These are phyloP conservation scores for Pediacus dermestoides DNA, from an alignment of 2,888 invertebrate species.

Conservation along the genomic window DNA sequence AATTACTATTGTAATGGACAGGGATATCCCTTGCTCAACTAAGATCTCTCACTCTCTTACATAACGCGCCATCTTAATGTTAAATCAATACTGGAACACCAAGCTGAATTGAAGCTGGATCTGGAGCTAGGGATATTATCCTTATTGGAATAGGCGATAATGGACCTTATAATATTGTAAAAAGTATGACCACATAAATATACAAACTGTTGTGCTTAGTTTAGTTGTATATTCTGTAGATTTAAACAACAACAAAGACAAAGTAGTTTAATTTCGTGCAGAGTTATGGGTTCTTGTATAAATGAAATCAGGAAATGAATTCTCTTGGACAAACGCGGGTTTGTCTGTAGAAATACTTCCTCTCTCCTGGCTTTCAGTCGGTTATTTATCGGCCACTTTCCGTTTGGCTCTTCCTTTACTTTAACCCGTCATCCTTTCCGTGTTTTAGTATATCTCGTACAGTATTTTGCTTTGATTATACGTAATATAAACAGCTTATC, in stretches of 20 bases:
- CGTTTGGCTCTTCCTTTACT: slow-evolving; percentile 35
- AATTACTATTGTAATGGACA: slow-evolving; percentile 36
- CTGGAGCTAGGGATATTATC: slow-evolving; percentile 9
- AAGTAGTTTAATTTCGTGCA: slow-evolving; percentile 44
- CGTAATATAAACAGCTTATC: no score
- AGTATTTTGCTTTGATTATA: no score
- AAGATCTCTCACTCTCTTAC: slow-evolving; percentile 25
- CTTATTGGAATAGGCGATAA: no score
- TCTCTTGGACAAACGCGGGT: slow-evolving; percentile 46
- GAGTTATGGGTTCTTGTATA: slow-evolving; percentile 47
- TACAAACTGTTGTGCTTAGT: no score
- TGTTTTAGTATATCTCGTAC: no score
- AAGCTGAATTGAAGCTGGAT: no score
- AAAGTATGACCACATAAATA: no score
- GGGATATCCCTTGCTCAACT: slow-evolving; percentile 24
- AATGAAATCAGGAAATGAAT: slow-evolving; percentile 51
- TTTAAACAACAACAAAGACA: slow-evolving; percentile 45
- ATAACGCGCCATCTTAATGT: slow-evolving; percentile 33
- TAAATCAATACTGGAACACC: slow-evolving; percentile 32
- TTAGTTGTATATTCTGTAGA: no score
- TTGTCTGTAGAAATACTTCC: slow-evolving; percentile 45
- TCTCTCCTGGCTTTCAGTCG: slow-evolving; percentile 45
- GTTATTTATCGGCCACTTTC: slow-evolving; percentile 49
- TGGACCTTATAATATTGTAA: no score
- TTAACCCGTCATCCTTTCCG: slow-evolving; percentile 17